Conservation (phyloP, 2,888 invertebrate species). For the Willowsia nigromaculata region DNA sequence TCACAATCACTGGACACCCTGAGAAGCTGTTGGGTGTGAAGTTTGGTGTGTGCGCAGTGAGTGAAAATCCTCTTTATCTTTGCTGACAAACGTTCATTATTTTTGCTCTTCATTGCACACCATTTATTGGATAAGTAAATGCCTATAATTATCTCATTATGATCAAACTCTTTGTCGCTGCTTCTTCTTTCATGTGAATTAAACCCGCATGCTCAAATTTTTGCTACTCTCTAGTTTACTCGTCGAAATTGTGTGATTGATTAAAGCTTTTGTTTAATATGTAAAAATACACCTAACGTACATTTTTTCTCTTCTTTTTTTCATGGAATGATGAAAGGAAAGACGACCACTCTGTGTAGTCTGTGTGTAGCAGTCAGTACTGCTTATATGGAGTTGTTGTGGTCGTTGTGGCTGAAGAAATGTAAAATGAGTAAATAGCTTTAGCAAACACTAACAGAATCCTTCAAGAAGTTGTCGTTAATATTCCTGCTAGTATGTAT, state of each 20-base stretch:
- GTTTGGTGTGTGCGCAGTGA: too few relatives aligned
- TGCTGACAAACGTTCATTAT: neutral
- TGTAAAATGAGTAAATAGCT: neutral
- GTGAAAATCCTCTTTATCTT: neutral
- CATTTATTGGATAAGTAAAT: neutral
- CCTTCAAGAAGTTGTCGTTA: slow-evolving; percentile 34
- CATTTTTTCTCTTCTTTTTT: slow-evolving; percentile 44
- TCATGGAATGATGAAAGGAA: slow-evolving; percentile 59
- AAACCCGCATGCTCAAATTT: neutral
- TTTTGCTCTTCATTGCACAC: neutral
- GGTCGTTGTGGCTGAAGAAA: slow-evolving; percentile 22
- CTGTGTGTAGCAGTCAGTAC: neutral
- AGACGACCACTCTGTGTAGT: slow-evolving; percentile 42
- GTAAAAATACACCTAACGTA: slow-evolving; percentile 53
- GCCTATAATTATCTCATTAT: neutral
- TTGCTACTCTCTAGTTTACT: neutral
- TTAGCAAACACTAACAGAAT: neutral
- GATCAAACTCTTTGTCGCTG: neutral
- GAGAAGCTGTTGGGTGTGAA: too few relatives aligned
- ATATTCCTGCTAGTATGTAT: neutral
- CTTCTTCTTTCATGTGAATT: neutral
- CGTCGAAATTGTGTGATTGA: neutral
- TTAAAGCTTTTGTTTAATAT: slow-evolving; percentile 54
- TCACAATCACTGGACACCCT: too few relatives aligned
- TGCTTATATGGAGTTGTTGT: slow-evolving; percentile 13